Conservation (phyloP, 1,140 invertebrate genomes). For the Tetragnatha versicolor region DNA sequence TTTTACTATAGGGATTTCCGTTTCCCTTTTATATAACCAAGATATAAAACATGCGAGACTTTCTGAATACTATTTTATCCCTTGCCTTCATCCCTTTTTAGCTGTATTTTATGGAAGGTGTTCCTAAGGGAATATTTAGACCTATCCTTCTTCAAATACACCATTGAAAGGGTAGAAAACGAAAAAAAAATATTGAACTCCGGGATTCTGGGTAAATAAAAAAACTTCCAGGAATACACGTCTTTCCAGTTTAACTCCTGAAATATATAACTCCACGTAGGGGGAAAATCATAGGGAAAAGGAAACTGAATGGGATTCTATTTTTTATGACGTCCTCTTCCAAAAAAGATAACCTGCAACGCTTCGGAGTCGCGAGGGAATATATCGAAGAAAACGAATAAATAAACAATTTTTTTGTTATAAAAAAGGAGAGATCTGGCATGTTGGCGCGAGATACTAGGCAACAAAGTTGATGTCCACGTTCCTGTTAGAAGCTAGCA, state of each 20-base stretch:
- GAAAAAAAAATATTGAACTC: background rate
- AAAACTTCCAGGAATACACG: too few relatives aligned
- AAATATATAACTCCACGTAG: slow-evolving; percentile 21
- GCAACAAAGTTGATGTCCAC: background rate
- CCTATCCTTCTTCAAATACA: too few relatives aligned
- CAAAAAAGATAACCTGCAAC: background rate
- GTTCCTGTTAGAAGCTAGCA: background rate
- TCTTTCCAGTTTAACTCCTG: slow-evolving; percentile 10
- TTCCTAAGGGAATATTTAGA: too few relatives aligned
- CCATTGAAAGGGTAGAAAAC: background rate
- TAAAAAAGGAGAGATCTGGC: slow-evolving; percentile 1
- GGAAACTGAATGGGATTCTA: slow-evolving; percentile 12
- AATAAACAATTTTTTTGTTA: too few relatives aligned
- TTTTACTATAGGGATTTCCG: too few relatives aligned
- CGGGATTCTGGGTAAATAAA: slow-evolving; percentile 13
- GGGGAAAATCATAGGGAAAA: slow-evolving; percentile 5
- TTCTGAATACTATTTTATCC: background rate
- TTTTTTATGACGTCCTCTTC: too few relatives aligned
- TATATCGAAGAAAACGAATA: too few relatives aligned
- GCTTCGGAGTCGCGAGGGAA: background rate
- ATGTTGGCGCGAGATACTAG: background rate
- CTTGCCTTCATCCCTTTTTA: background rate
- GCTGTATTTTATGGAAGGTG: too few relatives aligned
- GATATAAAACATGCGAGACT: too few relatives aligned
- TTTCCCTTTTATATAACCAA: too few relatives aligned